These are phyloP conservation scores for Campoletis raptor DNA, from an alignment of 2,888 invertebrate species.

Conservation along the genomic window DNA sequence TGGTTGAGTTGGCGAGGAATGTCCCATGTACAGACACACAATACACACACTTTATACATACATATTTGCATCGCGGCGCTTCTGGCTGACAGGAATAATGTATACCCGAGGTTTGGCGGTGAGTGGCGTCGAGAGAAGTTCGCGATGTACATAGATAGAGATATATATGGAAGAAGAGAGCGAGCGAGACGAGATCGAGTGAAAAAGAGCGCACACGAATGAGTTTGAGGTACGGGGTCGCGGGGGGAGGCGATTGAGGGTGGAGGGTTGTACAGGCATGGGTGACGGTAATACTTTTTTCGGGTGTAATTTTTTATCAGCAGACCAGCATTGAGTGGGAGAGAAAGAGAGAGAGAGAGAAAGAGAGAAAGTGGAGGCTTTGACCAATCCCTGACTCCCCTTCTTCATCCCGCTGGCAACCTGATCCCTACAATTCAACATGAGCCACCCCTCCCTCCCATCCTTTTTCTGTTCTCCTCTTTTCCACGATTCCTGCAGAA, in stretches of 20 bases:
- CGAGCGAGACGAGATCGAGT: conserved; percentile 64
- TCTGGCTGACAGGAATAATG: conserved; percentile 79
- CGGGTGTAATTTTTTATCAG: conserved; percentile 83
- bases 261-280: conserved; percentile 70
- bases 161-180: not conserved
- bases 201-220: conserved; percentile 60
- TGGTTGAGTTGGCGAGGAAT: conserved; percentile 1
- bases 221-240: conserved; percentile 53
- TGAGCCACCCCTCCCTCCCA: conserved; percentile 65
- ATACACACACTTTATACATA: conserved; percentile 19
- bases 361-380: conserved; percentile 73
- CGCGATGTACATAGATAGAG: conserved; percentile 6
- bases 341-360: conserved; percentile 15
- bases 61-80: conserved; percentile 44
- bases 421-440: conserved; percentile 68
- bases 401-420: conserved; percentile 68
- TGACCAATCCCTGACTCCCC: conserved; percentile 79
- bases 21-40: conserved; percentile 1
- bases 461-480: conserved; percentile 70
- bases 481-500: conserved; percentile 70
- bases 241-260: conserved; percentile 35
- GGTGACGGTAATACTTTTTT: conserved; percentile 80
- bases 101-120: conserved; percentile 79
- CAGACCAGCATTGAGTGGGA: conserved; percentile 74
- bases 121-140: conserved; percentile 73